Percentiles rank a stretch among this genome's conserved stretches.
phyloP scores from a whole-genome alignment of 2,888 invertebrate species.

The Vesta saturnalis region DNA sequence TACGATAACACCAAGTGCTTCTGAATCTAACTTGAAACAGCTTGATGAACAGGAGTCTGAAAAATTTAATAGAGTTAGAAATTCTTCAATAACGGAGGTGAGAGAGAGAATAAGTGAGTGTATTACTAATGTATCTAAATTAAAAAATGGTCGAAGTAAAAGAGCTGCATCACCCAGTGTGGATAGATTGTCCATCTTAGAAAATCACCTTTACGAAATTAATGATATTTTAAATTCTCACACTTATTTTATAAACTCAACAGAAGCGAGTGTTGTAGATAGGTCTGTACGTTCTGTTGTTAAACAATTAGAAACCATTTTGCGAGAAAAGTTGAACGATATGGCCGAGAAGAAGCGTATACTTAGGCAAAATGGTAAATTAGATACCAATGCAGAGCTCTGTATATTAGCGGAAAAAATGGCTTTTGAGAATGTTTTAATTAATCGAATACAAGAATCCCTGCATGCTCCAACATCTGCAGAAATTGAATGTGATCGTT shows the following conservation, averaged over 20 bases:
- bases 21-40: constrained; percentile 47
- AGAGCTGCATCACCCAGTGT: constrained; percentile 72
- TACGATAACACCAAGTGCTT: constrained; percentile 59
- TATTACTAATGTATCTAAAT: constrained; percentile 70
- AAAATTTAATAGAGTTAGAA: constrained; percentile 70
- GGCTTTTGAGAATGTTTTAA: constrained; percentile 78
- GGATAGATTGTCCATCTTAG: constrained; percentile 74
- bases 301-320: constrained; percentile 72
- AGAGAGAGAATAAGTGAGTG: constrained; percentile 76
- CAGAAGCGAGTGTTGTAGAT: constrained; percentile 66
- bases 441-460: constrained; percentile 73
- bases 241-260: constrained; percentile 57
- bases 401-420: constrained; percentile 82
- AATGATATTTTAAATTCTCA: constrained; percentile 70
- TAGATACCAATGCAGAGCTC: constrained; percentile 74
- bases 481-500: constrained; percentile 66
- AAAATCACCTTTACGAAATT: constrained; percentile 71
- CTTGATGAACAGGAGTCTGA: constrained; percentile 55
- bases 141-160: constrained; percentile 70
- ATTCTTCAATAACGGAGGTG: constrained; percentile 68
- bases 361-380: constrained; percentile 73
- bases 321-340: constrained; percentile 75
- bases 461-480: constrained; percentile 62
- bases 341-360: constrained; percentile 74
- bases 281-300: constrained; percentile 70